Conservation (phyloP, 2,113 vertebrate species). For the Gorsachius goisagi region DNA sequence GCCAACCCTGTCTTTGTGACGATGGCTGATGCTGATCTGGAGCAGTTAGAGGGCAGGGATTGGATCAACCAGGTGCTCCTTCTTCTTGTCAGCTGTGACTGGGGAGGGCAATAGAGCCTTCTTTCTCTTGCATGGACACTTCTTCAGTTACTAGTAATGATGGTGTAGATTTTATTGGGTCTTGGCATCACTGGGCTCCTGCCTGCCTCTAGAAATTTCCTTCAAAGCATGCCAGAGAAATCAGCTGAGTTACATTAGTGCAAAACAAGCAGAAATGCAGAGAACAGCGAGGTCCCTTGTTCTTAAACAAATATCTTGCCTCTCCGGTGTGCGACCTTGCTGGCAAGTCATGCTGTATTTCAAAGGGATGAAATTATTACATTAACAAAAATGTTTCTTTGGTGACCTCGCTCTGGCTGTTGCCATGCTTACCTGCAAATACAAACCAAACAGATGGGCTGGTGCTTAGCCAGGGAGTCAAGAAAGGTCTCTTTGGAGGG, state of each 20-base stretch:
- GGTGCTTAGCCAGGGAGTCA: not conserved
- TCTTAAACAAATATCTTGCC: not conserved
- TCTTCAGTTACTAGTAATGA: not conserved
- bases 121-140: fast-evolving
- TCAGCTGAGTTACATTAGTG: not conserved
- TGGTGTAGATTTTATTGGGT: not conserved
- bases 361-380: not conserved
- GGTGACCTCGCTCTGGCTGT: not conserved
- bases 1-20: not conserved
- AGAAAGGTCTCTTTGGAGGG: not conserved
- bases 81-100: not conserved
- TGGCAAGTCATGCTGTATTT: not conserved
- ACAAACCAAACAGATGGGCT: not conserved
- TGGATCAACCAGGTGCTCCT: not conserved
- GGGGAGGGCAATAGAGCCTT: not conserved
- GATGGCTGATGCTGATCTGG: not conserved
- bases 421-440: conserved; percentile 21
- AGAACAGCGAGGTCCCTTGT: not conserved
- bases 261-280: not conserved
- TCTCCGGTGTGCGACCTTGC: not conserved
- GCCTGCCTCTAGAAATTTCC: not conserved
- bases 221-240: not conserved
- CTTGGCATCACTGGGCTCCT: not conserved
- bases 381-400: not conserved
- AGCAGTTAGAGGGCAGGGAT: not conserved